Base-by-base conservation (phyloP, 2,888 invertebrate genomes). In the Drosophila pseudotalamancana region DNA sequence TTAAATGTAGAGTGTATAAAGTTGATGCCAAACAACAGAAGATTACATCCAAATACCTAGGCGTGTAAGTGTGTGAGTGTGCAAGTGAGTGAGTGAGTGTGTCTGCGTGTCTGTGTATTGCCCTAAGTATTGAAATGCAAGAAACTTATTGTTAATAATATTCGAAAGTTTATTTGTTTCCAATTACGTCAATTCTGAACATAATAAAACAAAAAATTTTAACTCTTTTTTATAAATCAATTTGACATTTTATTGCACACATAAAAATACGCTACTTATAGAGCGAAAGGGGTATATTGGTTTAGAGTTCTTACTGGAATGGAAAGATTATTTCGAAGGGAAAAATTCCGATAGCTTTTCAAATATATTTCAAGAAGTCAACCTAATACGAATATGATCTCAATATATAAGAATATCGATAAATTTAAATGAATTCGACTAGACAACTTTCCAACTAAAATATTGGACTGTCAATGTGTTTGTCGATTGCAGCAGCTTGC, bases 1-100 rank as follows among this genome's bases (percentile, higher is more conserved):
- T 55, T 71, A 64, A 71, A 62, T 82, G 60, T 77, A 57, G 46
- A 59, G 40, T 65, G 63, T 72, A 57, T 77, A 64, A 77, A 62
- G 86, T 82, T 75, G 85, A 80, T 82, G 79, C 79, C 86, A 83
- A 76, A 69, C 79, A 80, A 83, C 69, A 72, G 79, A 84, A 75
- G 87, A 83, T 67, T 70, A 57, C 56, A 76, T 77, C 76, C 78
- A 87, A 83, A 79, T 87, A 87, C 69, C 54, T 76, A 86, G 86
- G 66, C 37, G 64, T 72, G 64, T 84, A 83, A 83, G 72, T 69
- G 62, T 63, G 46, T 45, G 16, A 43, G 11, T 16, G 6, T 46
- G n/a, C 11, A n/a, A 1, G 16, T 25, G 27, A 42, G 48, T 25
- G 48, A 42, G 35, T 45, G 49, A 48, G 32, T 54, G 48, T 42